These are phyloP conservation scores for Megaceryle maxima DNA, from an alignment of 2,113 vertebrate species.

Conservation along the genomic window DNA sequence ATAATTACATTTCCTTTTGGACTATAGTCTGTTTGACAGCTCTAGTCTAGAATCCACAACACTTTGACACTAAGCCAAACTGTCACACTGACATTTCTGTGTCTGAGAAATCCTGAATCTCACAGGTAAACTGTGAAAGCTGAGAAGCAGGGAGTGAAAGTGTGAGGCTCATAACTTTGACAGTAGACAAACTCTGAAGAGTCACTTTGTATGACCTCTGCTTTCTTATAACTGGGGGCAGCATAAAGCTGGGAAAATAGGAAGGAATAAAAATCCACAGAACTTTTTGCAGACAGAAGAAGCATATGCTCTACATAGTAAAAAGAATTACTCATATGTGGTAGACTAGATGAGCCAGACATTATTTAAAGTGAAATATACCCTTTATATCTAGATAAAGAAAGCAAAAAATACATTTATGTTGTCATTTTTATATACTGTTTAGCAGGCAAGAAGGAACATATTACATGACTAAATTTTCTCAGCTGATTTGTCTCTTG, in stretches of 20 bases:
- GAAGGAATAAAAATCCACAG: background rate
- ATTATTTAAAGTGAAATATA: slow-evolving; percentile 58
- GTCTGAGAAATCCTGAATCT: slow-evolving; percentile 46
- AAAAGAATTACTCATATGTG: slow-evolving; percentile 12
- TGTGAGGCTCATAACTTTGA: slow-evolving; percentile 18
- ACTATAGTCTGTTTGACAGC: slow-evolving; percentile 36
- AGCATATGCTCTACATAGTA: background rate
- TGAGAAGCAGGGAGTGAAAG: slow-evolving; percentile 9
- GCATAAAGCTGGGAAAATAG: background rate
- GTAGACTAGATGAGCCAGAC: slow-evolving; percentile 19
- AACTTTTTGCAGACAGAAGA: slow-evolving; percentile 2
- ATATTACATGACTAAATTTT: background rate
- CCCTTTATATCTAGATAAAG: slow-evolving; percentile 2
- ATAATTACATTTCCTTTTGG: slow-evolving; percentile 34
- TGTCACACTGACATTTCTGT: slow-evolving; percentile 64
- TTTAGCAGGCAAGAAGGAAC: background rate
- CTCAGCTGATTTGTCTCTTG: background rate
- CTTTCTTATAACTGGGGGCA: slow-evolving; percentile 9
- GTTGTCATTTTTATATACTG: slow-evolving; percentile 17
- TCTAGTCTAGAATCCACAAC: background rate
- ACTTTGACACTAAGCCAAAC: slow-evolving; percentile 67
- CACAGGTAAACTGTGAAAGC: slow-evolving; percentile 67
- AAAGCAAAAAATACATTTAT: background rate
- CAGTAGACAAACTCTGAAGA: slow-evolving; percentile 49
- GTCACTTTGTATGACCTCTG: slow-evolving; percentile 19